Evolutionary conservation across 2,113 vertebrate genomes (phyloP).

Genomic region (Ploceus nigricollis): DNA sequence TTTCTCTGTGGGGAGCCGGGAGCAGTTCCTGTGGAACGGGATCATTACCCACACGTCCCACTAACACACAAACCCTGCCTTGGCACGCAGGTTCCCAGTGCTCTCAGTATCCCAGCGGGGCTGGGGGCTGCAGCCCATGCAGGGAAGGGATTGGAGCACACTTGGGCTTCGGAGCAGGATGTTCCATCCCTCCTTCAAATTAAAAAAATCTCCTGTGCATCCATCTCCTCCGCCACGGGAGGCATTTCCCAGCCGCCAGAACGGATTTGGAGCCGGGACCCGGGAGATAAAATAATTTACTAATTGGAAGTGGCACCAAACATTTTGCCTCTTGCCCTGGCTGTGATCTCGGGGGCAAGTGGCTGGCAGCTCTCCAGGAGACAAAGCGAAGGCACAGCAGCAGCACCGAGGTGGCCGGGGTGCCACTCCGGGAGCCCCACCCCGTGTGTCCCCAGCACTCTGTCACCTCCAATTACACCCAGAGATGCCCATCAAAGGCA

Average conservation of each 20-base stretch:
- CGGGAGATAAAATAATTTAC: constrained; percentile 67
- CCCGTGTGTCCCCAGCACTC: background rate
- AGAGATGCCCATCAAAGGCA: constrained; percentile 37
- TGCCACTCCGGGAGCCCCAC: background rate
- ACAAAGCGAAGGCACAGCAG: background rate
- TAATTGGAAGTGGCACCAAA: constrained; percentile 73
- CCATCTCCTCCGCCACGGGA: constrained; percentile 36
- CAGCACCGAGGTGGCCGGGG: background rate
- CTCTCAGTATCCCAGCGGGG: background rate
- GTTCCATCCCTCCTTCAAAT: background rate
- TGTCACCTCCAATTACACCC: constrained; percentile 34
- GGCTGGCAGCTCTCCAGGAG: constrained; percentile 39
- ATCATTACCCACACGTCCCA: background rate
- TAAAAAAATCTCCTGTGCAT: constrained; percentile 60
- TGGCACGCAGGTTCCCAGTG: background rate
- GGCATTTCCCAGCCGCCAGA: constrained; percentile 41
- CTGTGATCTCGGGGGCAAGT: constrained; percentile 51
- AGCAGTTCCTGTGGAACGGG: background rate
- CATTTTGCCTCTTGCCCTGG: constrained; percentile 71
- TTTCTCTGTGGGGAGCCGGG: background rate
- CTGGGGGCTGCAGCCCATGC: background rate
- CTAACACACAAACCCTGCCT: background rate
- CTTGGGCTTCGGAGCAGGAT: background rate
- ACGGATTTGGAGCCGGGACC: constrained; percentile 11
- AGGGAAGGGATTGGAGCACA: background rate